These are phyloP conservation scores for Dermatemys mawii DNA, from an alignment of 2,113 vertebrate genomes.

Conservation along the genomic window DNA sequence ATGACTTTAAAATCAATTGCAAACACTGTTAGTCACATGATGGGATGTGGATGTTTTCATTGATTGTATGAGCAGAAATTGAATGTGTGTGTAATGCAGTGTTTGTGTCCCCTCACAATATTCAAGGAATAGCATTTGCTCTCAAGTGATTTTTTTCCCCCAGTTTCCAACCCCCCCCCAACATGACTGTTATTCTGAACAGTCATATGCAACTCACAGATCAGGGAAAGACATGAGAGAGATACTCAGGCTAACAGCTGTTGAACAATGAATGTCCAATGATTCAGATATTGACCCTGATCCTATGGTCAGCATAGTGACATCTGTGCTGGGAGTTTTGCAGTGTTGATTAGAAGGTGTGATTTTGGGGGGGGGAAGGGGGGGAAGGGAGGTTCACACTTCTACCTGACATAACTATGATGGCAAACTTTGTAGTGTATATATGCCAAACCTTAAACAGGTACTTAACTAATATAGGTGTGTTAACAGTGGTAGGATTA, in stretches of 20 bases:
- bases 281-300: not conserved
- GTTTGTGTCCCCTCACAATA: not conserved
- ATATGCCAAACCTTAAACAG: not conserved
- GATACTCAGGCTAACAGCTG: not conserved
- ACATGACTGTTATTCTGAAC: not conserved
- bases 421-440: too few species aligned
- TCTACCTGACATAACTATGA: not conserved
- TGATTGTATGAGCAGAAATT: not conserved
- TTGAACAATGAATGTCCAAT: not conserved
- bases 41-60: not conserved
- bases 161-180: not conserved
- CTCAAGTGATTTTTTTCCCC: not conserved
- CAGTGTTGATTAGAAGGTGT: not conserved
- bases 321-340: not conserved
- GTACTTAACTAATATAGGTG: not conserved
- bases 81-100: not conserved
- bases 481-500: not conserved
- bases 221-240: not conserved
- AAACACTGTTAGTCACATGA: not conserved
- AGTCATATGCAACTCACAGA: not conserved
- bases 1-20: conserved; percentile 19
- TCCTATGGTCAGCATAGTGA: not conserved
- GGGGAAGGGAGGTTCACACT: too few species aligned
- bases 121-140: not conserved
- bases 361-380: too few species aligned